Evolutionary conservation across 2,113 vertebrate species (phyloP).

Genomic region (Oophaga pumilio): DNA sequence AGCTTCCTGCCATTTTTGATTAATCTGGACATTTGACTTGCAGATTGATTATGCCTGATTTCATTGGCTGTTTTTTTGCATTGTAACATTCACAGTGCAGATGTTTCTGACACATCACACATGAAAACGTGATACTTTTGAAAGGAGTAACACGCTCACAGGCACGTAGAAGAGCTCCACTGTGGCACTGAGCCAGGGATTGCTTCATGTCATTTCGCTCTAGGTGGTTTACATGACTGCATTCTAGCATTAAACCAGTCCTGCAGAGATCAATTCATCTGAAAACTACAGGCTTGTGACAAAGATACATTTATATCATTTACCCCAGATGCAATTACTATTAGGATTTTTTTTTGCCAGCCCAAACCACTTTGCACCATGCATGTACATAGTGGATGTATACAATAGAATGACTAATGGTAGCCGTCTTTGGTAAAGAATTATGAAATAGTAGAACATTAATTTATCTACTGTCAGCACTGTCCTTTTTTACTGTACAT

Average conservation of each 20-base stretch:
- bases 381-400: background rate
- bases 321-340: background rate
- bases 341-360: constrained; percentile 5
- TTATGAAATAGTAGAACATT: background rate
- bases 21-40: constrained; percentile 13
- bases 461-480: constrained; percentile 1
- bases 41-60: background rate
- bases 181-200: constrained; percentile 18
- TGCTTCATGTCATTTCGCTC: constrained; percentile 37
- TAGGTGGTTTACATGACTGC: constrained; percentile 42
- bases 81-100: background rate
- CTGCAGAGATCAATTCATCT: constrained; percentile 51
- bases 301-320: constrained; percentile 38
- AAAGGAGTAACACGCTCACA: constrained; percentile 35
- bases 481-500: constrained; percentile 4
- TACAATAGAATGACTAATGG: constrained; percentile 36
- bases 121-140: constrained; percentile 9
- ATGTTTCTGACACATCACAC: background rate
- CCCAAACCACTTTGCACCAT: background rate
- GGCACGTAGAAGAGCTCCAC: background rate
- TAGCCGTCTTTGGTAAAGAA: background rate
- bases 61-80: constrained; percentile 5
- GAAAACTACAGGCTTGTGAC: constrained; percentile 27
- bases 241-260: constrained; percentile 32
- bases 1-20: constrained; percentile 15